Percentiles rank a stretch among this genome's conserved stretches.
Evolutionary conservation across 2,113 vertebrate species (phyloP).

Genomic region (Alosa alosa): DNA sequence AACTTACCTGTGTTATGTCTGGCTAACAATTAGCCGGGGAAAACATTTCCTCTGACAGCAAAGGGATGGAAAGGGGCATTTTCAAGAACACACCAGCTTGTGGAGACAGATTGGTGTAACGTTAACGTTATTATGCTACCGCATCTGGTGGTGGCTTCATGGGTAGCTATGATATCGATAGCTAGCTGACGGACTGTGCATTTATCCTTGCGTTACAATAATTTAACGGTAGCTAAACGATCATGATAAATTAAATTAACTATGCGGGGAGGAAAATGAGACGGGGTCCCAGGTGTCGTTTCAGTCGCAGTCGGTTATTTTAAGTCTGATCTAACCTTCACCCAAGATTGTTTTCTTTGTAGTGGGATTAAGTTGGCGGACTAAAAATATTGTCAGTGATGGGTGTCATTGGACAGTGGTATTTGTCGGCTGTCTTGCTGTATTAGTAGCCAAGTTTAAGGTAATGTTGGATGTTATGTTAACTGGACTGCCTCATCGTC

Average conservation of each 20-base stretch:
- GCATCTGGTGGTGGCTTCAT: constrained; percentile 2
- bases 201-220: neutral
- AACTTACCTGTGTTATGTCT: neutral
- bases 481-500: neutral
- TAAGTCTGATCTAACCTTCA: neutral
- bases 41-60: neutral
- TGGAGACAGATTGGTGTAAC: neutral
- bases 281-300: neutral
- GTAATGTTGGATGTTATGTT: neutral
- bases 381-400: constrained; percentile 19
- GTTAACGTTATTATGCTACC: neutral
- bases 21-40: neutral
- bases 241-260: neutral
- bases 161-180: neutral
- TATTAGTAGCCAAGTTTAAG: neutral
- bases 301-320: neutral
- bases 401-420: neutral
- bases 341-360: neutral
- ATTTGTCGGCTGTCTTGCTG: neutral
- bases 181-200: neutral
- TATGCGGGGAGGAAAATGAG: neutral
- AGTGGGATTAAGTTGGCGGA: neutral
- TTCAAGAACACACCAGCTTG: constrained; percentile 6
- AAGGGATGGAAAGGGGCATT: neutral
- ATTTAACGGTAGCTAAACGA: neutral